These are phyloP conservation scores for Ormyrus pomaceus DNA, from an alignment of 2,888 invertebrate genomes.

Conservation along the genomic window DNA sequence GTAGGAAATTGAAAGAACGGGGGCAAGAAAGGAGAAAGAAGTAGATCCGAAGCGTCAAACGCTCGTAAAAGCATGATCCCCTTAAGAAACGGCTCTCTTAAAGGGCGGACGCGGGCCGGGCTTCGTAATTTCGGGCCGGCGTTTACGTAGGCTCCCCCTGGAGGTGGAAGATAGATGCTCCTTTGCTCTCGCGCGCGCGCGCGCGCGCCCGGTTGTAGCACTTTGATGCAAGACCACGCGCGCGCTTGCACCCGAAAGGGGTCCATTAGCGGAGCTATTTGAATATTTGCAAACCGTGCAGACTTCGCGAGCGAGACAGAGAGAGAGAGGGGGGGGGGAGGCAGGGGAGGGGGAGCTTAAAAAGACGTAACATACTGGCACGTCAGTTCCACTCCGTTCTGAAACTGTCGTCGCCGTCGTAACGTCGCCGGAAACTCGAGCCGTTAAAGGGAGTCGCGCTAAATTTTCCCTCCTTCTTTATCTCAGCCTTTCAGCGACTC, in stretches of 20 bases:
- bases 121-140: conserved; percentile 70
- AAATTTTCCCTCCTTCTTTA: conserved; percentile 1
- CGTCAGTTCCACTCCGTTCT: conserved; percentile 69
- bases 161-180: conserved; percentile 67
- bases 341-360: conserved; percentile 64
- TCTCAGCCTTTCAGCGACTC: conserved; percentile 12
- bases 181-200: conserved; percentile 58
- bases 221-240: neutral
- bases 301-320: neutral
- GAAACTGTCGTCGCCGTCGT: conserved; percentile 68
- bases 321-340: neutral
- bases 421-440: conserved; percentile 31
- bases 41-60: too few relatives aligned
- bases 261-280: conserved; percentile 74
- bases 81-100: too few relatives aligned
- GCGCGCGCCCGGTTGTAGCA: too few relatives aligned
- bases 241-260: conserved; percentile 51
- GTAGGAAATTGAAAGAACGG: conserved; percentile 14
- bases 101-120: conserved; percentile 50
- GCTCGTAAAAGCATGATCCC: too few relatives aligned
- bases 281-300: conserved; percentile 74
- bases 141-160: conserved; percentile 60
- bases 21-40: conserved; percentile 20
- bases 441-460: conserved; percentile 22
- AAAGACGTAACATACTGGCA: conserved; percentile 73